phyloP scores from a whole-genome alignment of 2,888 invertebrate genomes.

The Dolomedes plantarius region DNA sequence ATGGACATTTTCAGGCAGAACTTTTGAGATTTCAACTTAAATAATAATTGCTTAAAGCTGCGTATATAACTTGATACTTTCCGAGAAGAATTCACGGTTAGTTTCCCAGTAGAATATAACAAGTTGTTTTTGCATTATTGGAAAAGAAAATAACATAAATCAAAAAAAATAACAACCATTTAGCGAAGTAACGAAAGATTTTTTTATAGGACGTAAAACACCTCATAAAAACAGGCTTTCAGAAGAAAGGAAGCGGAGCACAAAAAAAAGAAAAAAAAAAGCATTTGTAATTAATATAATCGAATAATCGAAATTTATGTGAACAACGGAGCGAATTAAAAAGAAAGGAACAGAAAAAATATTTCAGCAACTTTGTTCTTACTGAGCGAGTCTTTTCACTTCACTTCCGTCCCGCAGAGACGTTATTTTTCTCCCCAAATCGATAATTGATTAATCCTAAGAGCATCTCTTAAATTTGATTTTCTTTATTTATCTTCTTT shows the following conservation, averaged over 20 bases:
- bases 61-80: no score
- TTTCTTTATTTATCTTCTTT: slow-evolving; percentile 18
- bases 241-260: neutral
- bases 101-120: no score
- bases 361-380: slow-evolving; percentile 20
- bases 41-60: no score
- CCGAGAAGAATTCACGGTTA: no score
- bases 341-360: slow-evolving; percentile 7
- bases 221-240: no score
- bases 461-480: slow-evolving; percentile 41
- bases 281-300: slow-evolving; percentile 51
- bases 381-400: slow-evolving; percentile 7
- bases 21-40: no score
- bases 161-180: no score
- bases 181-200: no score
- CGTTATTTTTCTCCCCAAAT: slow-evolving; percentile 40
- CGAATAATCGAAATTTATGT: slow-evolving; percentile 47
- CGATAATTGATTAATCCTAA: slow-evolving; percentile 70
- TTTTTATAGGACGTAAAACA: no score
- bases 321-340: slow-evolving; percentile 28
- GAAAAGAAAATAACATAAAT: no score
- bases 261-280: neutral
- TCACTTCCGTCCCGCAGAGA: slow-evolving; percentile 9
- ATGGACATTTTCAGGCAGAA: no score
- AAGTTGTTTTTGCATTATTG: no score